These are phyloP conservation scores for Arion vulgaris DNA, from an alignment of 1,140 invertebrate genomes.

Conservation along the genomic window DNA sequence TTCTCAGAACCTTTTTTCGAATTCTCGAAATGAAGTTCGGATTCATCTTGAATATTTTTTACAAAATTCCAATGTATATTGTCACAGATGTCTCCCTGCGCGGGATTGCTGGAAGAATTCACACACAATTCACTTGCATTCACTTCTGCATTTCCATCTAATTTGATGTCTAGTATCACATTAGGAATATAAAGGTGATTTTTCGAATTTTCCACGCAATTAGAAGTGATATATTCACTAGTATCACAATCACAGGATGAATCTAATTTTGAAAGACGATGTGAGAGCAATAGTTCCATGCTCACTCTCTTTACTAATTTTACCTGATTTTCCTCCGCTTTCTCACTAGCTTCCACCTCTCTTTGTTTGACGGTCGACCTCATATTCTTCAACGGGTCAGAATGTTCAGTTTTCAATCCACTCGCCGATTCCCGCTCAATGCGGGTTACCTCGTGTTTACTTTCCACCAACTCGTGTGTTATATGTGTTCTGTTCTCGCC, in stretches of 20 bases:
- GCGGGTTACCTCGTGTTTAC: background rate
- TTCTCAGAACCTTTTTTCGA: no score
- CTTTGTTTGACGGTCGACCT: background rate
- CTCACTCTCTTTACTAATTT: background rate
- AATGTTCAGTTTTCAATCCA: background rate
- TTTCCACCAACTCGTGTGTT: background rate
- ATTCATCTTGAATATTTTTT: background rate
- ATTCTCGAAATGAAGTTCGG: background rate
- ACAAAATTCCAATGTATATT: background rate
- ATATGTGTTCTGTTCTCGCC: background rate
- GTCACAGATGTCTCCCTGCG: background rate
- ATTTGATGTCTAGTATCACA: background rate
- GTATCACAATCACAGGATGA: background rate
- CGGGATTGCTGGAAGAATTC: background rate
- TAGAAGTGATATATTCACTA: background rate
- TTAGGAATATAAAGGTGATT: background rate
- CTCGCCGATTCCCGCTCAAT: background rate
- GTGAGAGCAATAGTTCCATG: background rate
- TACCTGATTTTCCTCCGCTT: background rate
- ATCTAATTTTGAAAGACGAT: background rate
- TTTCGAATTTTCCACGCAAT: background rate
- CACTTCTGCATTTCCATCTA: no score
- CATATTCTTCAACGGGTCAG: background rate
- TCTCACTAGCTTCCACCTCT: background rate
- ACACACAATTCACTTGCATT: no score